These are phyloP conservation scores for Agriotes lineatus DNA, from an alignment of 2,888 invertebrate genomes.

Conservation along the genomic window DNA sequence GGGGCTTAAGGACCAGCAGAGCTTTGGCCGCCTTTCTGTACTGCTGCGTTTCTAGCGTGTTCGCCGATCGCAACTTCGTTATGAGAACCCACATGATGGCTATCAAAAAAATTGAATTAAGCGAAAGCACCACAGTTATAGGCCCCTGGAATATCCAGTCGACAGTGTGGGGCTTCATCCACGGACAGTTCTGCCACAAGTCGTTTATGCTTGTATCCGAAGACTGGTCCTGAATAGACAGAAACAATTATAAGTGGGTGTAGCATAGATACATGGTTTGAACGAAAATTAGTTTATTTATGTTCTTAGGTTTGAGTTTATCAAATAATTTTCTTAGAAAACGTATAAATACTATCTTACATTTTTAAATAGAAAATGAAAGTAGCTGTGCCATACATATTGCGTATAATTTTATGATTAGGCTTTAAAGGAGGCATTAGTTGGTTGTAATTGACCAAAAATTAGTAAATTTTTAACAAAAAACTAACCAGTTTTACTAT, in stretches of 20 bases:
- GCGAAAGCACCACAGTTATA: conserved; percentile 82
- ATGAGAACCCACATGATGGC: conserved; percentile 94
- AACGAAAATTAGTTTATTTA: too few species aligned
- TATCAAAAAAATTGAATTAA: conserved; percentile 85
- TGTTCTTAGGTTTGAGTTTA: too few species aligned
- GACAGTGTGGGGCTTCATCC: conserved; percentile 84
- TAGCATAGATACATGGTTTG: too few species aligned
- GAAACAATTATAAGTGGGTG: too few species aligned
- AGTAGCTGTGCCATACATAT: too few species aligned
- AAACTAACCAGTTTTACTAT: too few species aligned
- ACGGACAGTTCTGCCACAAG: conserved; percentile 68
- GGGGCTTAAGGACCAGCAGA: conserved; percentile 90
- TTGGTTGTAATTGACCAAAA: too few species aligned
- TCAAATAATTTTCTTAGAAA: too few species aligned
- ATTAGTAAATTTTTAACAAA: too few species aligned
- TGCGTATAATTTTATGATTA: too few species aligned
- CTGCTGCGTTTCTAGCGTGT: conserved; percentile 90
- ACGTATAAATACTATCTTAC: neutral
- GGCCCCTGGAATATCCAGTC: conserved; percentile 93
- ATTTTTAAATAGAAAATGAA: too few species aligned
- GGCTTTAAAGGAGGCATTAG: too few species aligned
- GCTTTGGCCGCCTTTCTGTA: conserved; percentile 93
- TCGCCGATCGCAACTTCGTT: conserved; percentile 91
- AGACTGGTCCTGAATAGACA: conserved; percentile 24
- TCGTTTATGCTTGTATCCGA: conserved; percentile 16